These are phyloP conservation scores for Archips xylosteana DNA, from an alignment of 2,888 invertebrate genomes.

Conservation along the genomic window DNA sequence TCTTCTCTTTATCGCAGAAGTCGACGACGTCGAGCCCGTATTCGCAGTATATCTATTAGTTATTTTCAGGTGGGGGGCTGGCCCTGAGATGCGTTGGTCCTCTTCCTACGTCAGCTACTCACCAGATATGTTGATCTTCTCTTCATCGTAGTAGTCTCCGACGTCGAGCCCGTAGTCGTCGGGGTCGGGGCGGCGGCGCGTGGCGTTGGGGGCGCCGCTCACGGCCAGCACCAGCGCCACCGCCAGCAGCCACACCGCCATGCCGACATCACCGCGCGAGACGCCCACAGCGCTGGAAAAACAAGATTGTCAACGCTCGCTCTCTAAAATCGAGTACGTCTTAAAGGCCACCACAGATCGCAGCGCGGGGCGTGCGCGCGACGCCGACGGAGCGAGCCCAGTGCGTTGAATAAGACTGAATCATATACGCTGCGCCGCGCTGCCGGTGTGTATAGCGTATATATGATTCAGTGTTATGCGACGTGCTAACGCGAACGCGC, in stretches of 20 bases:
- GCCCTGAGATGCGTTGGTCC: no score
- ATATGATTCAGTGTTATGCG: no score
- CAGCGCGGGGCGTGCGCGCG: no score
- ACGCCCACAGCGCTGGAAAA: constrained; percentile 47
- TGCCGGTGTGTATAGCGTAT: no score
- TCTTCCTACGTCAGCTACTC: constrained; percentile 42
- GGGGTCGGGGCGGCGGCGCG: constrained; percentile 67
- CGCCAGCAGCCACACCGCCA: constrained; percentile 78
- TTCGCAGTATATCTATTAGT: constrained; percentile 46
- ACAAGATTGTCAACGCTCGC: no score
- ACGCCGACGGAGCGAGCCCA: no score
- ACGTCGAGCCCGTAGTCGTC: constrained; percentile 62
- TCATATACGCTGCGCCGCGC: no score
- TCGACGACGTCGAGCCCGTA: constrained; percentile 59
- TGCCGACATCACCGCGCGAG: constrained; percentile 80
- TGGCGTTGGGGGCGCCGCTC: constrained; percentile 71
- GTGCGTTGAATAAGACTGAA: no score
- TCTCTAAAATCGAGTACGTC: no score
- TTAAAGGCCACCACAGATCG: no score
- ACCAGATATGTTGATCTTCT: constrained; percentile 78
- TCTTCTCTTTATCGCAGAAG: constrained; percentile 79
- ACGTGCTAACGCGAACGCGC: no score
- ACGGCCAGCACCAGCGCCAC: constrained; percentile 77
- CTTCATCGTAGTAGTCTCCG: constrained; percentile 80
- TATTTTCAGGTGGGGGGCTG: no score